Conservation (phyloP, 2,797 vertebrate species). For the Loris lydekkerianus region DNA sequence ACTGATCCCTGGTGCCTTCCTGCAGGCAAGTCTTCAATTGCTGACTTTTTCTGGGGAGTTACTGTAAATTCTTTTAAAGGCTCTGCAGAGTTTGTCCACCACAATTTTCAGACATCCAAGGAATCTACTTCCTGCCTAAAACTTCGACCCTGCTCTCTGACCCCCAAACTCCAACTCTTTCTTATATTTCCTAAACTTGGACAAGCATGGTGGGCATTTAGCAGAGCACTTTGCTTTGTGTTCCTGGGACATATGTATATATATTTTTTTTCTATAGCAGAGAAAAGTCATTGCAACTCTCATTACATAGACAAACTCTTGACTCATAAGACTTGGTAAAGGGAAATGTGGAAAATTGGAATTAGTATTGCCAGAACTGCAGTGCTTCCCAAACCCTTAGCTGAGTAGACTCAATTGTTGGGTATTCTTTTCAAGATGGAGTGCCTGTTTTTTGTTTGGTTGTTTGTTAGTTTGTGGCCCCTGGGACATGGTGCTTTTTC, state of each 20-base stretch:
- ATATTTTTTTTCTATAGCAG: background rate
- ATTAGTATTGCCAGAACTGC: background rate
- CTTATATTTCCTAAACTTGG: background rate
- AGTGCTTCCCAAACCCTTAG: background rate
- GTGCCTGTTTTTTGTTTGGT: background rate
- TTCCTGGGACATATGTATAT: background rate
- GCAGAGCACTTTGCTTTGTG: background rate
- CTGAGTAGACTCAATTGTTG: background rate
- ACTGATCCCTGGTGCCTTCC: background rate
- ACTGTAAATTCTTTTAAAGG: background rate
- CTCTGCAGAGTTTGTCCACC: background rate
- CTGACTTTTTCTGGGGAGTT: background rate
- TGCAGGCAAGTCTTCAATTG: background rate
- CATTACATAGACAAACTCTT: background rate
- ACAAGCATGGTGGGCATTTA: background rate
- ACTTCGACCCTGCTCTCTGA: background rate
- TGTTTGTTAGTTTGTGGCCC: background rate
- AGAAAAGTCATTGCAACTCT: background rate
- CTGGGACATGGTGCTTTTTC: background rate
- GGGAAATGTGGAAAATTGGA: background rate
- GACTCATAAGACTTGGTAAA: background rate
- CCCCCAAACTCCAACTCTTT: background rate
- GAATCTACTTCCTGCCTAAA: background rate
- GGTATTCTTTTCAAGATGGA: background rate
- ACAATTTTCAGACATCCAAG: background rate